A percentile compares a stretch with the other conserved stretches of the same genome.
phyloP scores from a whole-genome alignment of 2,888 invertebrate genomes.

The Stictocephala bisonia region DNA sequence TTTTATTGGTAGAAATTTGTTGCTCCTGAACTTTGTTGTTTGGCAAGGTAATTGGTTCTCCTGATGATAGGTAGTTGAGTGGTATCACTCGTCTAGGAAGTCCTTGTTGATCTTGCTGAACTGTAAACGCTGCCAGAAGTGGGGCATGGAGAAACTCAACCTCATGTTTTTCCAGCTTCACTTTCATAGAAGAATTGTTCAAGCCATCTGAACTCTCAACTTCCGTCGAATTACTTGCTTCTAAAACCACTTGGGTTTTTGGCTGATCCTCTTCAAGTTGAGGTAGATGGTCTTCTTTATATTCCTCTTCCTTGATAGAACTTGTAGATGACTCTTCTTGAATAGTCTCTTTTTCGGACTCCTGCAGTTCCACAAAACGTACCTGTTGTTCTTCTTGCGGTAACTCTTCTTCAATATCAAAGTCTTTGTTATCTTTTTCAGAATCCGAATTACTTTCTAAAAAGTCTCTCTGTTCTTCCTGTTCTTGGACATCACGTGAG shows the following conservation, averaged over 20 bases:
- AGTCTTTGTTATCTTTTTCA: neutral
- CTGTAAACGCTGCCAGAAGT: conserved; percentile 85
- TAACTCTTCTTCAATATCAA: no score
- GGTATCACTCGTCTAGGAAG: conserved; percentile 84
- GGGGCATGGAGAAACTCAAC: conserved; percentile 87
- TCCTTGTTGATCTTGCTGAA: conserved; percentile 83
- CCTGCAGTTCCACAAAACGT: no score
- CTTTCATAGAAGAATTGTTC: conserved; percentile 41
- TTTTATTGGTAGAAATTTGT: conserved; percentile 60
- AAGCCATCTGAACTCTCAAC: conserved; percentile 40
- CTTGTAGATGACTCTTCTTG: no score
- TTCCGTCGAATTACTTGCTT: conserved; percentile 15
- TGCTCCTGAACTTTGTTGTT: conserved; percentile 46
- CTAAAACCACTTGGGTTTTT: conserved; percentile 6
- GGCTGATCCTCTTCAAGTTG: no score
- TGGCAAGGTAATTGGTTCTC: conserved; percentile 44
- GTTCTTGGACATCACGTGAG: conserved; percentile 37
- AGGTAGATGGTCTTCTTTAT: no score
- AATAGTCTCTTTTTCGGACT: no score
- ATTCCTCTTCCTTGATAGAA: no score
- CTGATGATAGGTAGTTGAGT: conserved; percentile 65
- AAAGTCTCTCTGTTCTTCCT: no score
- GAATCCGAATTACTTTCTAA: no score
- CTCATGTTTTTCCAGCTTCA: conserved; percentile 65
- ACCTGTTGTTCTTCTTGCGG: no score